Conservation (phyloP, 1,140 invertebrate genomes). For the Penaeus japonicus region DNA sequence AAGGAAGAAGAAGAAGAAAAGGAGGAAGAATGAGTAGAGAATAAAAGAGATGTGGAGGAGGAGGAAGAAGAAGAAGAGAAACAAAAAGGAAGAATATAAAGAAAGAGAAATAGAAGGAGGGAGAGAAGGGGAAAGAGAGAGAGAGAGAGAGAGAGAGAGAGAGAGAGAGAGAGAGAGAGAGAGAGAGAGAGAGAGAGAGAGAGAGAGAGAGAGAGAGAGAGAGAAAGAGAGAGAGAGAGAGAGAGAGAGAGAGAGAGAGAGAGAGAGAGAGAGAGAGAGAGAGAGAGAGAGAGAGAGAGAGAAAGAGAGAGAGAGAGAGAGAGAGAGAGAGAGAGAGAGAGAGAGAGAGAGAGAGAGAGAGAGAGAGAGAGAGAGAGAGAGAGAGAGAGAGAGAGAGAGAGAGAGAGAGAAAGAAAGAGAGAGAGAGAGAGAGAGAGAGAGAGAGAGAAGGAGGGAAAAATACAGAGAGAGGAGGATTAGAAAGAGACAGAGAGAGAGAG, state of each 20-base stretch:
- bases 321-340: too few relatives aligned
- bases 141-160: not conserved
- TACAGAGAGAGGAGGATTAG: not conserved
- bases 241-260: not conserved
- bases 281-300: too few relatives aligned
- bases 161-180: too few relatives aligned
- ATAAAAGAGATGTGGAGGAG: not conserved
- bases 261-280: not conserved
- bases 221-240: not conserved
- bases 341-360: not conserved
- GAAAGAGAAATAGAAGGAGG: not conserved
- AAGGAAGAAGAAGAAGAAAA: too few relatives aligned
- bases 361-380: not conserved
- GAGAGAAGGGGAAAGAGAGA: not conserved
- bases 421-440: not conserved
- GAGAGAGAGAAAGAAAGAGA: conserved; percentile 4
- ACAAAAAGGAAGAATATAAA: not conserved
- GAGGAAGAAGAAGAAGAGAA: not conserved
- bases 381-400: conserved; percentile 17
- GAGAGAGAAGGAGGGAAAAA: not conserved
- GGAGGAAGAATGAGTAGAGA: not conserved
- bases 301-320: too few relatives aligned
- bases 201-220: not conserved
- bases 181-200: not conserved
- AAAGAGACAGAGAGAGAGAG: not conserved